These are phyloP conservation scores for Metalampra italica DNA, from an alignment of 2,888 invertebrate genomes.

Conservation along the genomic window DNA sequence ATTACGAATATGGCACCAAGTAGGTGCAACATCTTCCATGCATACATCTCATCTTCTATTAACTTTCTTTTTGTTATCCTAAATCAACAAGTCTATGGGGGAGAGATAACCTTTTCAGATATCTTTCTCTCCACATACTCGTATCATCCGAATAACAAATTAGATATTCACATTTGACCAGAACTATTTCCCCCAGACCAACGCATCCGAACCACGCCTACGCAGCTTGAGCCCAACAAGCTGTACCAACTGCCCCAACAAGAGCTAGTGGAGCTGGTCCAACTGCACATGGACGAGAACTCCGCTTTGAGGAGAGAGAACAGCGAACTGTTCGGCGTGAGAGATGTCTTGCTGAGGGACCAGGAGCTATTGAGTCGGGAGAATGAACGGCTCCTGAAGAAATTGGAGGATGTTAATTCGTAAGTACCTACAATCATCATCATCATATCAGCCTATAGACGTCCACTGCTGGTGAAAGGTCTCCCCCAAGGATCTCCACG, in stretches of 20 bases:
- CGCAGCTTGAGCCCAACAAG: constrained; percentile 84
- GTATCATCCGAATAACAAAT: too few species aligned
- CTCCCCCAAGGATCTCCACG: too few species aligned
- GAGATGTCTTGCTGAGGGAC: constrained; percentile 90
- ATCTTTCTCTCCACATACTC: too few species aligned
- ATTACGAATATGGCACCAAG: too few species aligned
- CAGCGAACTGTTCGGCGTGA: constrained; percentile 87
- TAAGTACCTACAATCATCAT: constrained; percentile 77
- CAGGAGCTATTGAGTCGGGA: constrained; percentile 94
- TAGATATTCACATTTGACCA: too few species aligned
- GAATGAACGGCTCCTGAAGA: constrained; percentile 92
- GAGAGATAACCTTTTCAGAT: too few species aligned
- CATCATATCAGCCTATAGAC: too few species aligned
- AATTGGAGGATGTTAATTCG: constrained; percentile 93
- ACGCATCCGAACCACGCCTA: constrained; percentile 67
- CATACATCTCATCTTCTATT: too few species aligned
- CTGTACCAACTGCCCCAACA: constrained; percentile 86
- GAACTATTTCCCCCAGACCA: constrained; percentile 22
- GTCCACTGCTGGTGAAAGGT: too few species aligned
- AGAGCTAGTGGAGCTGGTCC: constrained; percentile 90
- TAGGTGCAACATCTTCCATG: too few species aligned
- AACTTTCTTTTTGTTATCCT: too few species aligned
- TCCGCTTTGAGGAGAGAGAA: constrained; percentile 89
- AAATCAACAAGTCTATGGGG: too few species aligned
- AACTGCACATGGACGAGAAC: constrained; percentile 91